Conservation (phyloP, 2,888 invertebrate species). For the Reticulitermes lucifugus region DNA sequence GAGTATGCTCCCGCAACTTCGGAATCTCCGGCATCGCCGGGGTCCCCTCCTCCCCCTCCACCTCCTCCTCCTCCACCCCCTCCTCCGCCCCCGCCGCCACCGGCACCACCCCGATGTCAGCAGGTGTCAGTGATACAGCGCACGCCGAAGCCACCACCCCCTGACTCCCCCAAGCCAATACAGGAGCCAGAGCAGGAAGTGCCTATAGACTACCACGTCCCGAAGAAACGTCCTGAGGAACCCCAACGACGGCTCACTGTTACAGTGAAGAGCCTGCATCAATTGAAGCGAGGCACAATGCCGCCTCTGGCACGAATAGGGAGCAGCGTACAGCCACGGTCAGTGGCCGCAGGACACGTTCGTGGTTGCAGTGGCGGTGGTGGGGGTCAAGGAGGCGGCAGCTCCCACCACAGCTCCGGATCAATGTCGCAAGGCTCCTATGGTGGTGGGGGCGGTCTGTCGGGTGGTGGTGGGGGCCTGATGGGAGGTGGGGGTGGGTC, state of each 20-base stretch:
- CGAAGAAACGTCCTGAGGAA: conserved; percentile 67
- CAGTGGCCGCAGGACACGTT: conserved; percentile 61
- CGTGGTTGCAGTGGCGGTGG: conserved; percentile 66
- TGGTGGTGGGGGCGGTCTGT: conserved; percentile 60
- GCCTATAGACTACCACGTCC: conserved; percentile 90
- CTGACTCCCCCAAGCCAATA: conserved; percentile 55
- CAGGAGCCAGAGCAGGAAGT: conserved; percentile 83
- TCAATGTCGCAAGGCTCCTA: conserved; percentile 64
- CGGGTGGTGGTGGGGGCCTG: conserved; percentile 68
- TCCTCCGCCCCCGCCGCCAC: conserved; percentile 47
- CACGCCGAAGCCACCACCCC: conserved; percentile 69
- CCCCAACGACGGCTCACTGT: conserved; percentile 55
- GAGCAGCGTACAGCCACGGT: conserved; percentile 55
- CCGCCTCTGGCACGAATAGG: conserved; percentile 39
- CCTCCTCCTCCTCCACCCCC: conserved; percentile 44
- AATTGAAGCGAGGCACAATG: conserved; percentile 50
- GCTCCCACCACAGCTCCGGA: conserved; percentile 53
- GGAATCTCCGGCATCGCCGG: conserved; percentile 56
- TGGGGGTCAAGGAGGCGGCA: conserved; percentile 54
- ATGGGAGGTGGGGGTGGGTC: conserved; percentile 58
- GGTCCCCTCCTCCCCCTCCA: conserved; percentile 57
- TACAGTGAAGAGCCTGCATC: conserved; percentile 60
- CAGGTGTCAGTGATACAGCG: conserved; percentile 84
- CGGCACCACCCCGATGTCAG: conserved; percentile 61
- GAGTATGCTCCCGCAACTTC: conserved; percentile 69